phyloP scores from a whole-genome alignment of 2,888 invertebrate genomes.

The Melinopterus prodromus region DNA sequence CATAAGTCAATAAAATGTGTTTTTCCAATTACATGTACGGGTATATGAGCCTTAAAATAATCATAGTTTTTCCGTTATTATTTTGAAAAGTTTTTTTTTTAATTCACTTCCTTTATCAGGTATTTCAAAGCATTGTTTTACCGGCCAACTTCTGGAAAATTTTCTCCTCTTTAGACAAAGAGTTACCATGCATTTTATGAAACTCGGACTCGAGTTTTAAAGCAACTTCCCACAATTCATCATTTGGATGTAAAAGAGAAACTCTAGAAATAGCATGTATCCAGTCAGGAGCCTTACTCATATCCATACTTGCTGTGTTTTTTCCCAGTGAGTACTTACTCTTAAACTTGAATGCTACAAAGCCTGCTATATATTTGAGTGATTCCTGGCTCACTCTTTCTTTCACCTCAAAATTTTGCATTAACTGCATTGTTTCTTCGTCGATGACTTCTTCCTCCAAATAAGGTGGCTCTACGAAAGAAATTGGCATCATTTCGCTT shows the following conservation, averaged over 20 bases:
- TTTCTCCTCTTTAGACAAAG: constrained; percentile 33
- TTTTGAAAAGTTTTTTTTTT: no score
- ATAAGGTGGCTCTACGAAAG: constrained; percentile 33
- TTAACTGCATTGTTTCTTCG: constrained; percentile 30
- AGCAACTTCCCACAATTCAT: constrained; percentile 34
- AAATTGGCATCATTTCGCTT: constrained; percentile 30
- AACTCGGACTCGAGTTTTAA: constrained; percentile 12
- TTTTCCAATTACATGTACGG: no score
- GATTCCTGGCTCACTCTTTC: constrained; percentile 36
- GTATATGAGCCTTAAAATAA: no score
- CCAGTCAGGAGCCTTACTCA: constrained; percentile 38
- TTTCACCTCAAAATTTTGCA: constrained; percentile 35
- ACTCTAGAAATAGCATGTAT: constrained; percentile 37
- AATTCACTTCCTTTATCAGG: no score
- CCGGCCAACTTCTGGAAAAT: constrained; percentile 36
- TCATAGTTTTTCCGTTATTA: no score
- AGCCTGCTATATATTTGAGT: constrained; percentile 39
- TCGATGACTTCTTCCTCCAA: constrained; percentile 33
- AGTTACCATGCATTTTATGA: constrained; percentile 30
- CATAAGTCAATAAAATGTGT: no score
- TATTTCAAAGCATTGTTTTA: constrained; percentile 22
- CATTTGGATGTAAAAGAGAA: constrained; percentile 34
- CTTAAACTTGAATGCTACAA: constrained; percentile 38
- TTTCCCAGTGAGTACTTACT: constrained; percentile 35
- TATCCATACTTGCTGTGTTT: constrained; percentile 30